Evolutionary conservation across 1,140 invertebrate genomes (phyloP), one percentile per base, ranked within the genome.

Genomic region (Neotoxoptera formosana): DNA sequence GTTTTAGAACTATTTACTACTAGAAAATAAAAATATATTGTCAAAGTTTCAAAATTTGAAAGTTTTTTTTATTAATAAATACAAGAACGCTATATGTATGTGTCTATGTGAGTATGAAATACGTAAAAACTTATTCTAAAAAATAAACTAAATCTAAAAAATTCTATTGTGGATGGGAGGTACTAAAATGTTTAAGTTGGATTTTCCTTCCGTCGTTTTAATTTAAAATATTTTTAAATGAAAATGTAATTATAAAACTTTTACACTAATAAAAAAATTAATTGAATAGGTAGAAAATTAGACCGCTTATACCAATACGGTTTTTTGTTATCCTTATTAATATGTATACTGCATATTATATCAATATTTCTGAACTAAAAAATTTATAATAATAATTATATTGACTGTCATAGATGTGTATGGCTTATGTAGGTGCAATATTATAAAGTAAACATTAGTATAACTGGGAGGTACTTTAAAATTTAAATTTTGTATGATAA

Each of bases 61-160:
- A n/a, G 30, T 76, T 76, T 76, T 67, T 67, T 76, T 67, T 41
- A 76, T 76, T n/a, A 76, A 76, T 76, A 76, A 76, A 76, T n/a
- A 76, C 14, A n/a, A n/a, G n/a, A 76, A 30, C 30, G 17, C 7
- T 51, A 51, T 51, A 17, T 51, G 30, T 67, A 76, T 76, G n/a
- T 76, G n/a, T 17, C 60, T 76, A 76, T 53, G 20, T 53, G 51
- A 21, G 6, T 53, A 23, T 67, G 30, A 67, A 67, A 30, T 67
- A 67, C 30, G 60, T n/a, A 76, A 76, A 76, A 76, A 76, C 60
- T 76, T 76, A 76, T 76, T n/a, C 60, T n/a, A n/a, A n/a, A n/a
- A n/a, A 14, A 76, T 76, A 14, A n/a, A n/a, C n/a, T 76, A 34
- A 76, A 17, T 76, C n/a, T 76, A 34, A 76, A 76, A 76, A 30